These are phyloP conservation scores for Eidolon helvum DNA, from an alignment of 2,113 vertebrate genomes.

Conservation along the genomic window DNA sequence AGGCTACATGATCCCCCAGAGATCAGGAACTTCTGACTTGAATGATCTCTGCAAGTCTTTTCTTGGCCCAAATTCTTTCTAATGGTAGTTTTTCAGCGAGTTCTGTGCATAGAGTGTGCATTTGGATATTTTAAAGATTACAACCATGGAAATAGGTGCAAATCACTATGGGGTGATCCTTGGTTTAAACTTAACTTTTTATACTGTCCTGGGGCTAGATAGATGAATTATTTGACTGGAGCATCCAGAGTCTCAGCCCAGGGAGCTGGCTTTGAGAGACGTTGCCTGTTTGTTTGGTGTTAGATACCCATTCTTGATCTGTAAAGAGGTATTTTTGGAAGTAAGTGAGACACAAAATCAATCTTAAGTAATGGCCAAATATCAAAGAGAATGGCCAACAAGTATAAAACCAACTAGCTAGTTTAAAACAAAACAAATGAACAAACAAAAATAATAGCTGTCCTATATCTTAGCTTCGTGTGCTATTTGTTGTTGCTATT, in stretches of 20 bases:
- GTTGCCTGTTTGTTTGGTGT: background rate
- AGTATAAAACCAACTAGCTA: background rate
- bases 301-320: background rate
- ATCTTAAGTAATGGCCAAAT: background rate
- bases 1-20: background rate
- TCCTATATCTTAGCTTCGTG: background rate
- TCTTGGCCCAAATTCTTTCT: background rate
- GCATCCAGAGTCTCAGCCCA: background rate
- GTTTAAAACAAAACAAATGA: background rate
- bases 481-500: background rate
- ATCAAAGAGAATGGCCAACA: background rate
- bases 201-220: background rate
- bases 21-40: background rate
- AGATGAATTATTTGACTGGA: background rate
- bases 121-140: slow-evolving; percentile 31
- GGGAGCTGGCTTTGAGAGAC: background rate
- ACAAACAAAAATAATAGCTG: background rate
- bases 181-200: background rate
- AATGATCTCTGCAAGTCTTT: background rate
- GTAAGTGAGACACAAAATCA: background rate
- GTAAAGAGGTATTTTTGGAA: background rate
- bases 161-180: background rate
- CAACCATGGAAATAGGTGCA: background rate
- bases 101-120: background rate
- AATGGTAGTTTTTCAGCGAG: background rate